Conservation (phyloP, 2,113 vertebrate species). For the Lathamus discolor region DNA sequence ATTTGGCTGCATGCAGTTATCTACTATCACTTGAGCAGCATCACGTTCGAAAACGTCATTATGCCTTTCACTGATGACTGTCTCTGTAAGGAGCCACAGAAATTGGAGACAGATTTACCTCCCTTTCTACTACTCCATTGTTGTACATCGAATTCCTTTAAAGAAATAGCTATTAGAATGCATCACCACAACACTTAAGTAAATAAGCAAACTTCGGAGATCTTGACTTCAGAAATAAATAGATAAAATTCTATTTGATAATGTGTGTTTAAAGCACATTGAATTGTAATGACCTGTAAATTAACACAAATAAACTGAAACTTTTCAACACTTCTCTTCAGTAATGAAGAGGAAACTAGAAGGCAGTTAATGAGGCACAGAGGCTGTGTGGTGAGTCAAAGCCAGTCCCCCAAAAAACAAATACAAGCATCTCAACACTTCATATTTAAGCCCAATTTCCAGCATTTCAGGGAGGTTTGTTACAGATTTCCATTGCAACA, state of each 20-base stretch:
- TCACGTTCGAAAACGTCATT: background rate
- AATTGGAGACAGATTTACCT: background rate
- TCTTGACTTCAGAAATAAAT: background rate
- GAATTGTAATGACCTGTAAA: background rate
- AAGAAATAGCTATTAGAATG: background rate
- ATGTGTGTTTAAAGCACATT: background rate
- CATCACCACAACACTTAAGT: background rate
- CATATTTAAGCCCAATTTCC: background rate
- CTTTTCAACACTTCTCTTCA: background rate
- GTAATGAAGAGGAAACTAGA: background rate
- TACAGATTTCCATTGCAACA: background rate
- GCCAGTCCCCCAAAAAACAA: background rate
- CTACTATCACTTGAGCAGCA: background rate
- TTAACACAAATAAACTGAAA: background rate
- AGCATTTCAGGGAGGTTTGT: background rate
- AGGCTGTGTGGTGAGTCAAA: background rate
- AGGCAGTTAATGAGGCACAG: background rate
- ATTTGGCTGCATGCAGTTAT: background rate
- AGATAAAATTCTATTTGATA: background rate
- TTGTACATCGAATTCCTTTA: background rate
- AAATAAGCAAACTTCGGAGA: background rate
- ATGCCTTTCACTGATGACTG: background rate
- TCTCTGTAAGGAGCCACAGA: background rate
- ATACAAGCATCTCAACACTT: background rate
- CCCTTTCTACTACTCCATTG: background rate